Evolutionary conservation across 2,113 vertebrate species (phyloP).

Genomic region (Martes martes): DNA sequence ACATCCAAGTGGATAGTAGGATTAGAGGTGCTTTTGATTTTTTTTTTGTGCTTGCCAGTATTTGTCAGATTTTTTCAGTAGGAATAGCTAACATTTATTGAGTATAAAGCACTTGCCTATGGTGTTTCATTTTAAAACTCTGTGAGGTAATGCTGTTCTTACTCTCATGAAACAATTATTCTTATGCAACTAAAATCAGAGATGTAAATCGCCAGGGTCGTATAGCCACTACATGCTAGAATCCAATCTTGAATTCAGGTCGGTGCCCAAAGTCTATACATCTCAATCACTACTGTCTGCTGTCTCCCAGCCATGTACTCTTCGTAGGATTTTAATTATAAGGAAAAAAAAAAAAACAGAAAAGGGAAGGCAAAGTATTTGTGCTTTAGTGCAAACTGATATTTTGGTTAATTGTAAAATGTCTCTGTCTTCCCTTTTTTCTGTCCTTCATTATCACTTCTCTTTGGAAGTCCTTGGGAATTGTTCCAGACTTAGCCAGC

Average conservation of each 20-base stretch:
- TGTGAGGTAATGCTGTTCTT: not conserved
- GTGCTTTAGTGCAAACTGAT: not conserved
- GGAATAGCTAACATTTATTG: not conserved
- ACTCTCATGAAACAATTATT: not conserved
- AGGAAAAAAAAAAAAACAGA: not conserved
- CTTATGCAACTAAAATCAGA: not conserved
- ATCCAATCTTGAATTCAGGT: not conserved
- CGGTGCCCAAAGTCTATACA: not conserved
- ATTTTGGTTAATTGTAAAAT: not conserved
- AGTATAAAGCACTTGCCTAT: not conserved
- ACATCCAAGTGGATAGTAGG: not conserved
- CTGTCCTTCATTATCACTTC: not conserved
- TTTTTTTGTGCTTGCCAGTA: slow-evolving; percentile 5
- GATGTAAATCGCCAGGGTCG: not conserved
- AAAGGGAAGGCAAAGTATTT: slow-evolving; percentile 2
- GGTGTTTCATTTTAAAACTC: not conserved
- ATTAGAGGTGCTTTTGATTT: not conserved
- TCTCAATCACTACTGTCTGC: not conserved
- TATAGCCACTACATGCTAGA: not conserved
- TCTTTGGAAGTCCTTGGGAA: slow-evolving; percentile 18
- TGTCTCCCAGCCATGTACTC: not conserved
- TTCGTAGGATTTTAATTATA: not conserved
- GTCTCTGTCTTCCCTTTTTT: not conserved
- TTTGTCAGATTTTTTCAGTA: slow-evolving; percentile 1
- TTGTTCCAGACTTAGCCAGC: not conserved